Percentiles rank a stretch among this genome's conserved stretches.
These are phyloP conservation scores for Arbacia lixula DNA, from an alignment of 53 echinoderm and acorn worm species.

Conservation along the genomic window DNA sequence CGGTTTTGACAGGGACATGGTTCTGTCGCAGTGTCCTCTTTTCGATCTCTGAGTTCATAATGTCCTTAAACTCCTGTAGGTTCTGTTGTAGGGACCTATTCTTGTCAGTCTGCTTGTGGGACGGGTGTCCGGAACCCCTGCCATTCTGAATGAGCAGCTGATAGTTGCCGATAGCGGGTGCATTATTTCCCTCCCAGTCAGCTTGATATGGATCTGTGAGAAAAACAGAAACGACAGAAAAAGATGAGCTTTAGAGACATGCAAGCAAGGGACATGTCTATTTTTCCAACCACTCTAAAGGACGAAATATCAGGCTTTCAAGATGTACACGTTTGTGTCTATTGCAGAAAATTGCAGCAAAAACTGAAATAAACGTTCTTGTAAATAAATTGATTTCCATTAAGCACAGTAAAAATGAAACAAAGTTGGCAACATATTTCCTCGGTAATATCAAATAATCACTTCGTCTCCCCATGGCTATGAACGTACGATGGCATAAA, in stretches of 20 bases:
- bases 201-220: background rate
- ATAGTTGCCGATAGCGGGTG: conserved; percentile 16
- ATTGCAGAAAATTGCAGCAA: no score
- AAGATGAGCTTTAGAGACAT: background rate
- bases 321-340: no score
- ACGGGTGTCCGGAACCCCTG: background rate
- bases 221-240: background rate
- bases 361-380: no score
- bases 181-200: background rate
- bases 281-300: background rate
- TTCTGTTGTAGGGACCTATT: background rate
- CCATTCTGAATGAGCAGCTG: conserved; percentile 32
- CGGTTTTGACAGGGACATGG: no score
- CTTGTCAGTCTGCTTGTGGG: background rate
- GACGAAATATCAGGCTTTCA: background rate
- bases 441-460: no score
- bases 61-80: conserved; percentile 17
- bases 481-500: no score
- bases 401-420: no score
- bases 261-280: background rate
- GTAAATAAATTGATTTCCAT: no score
- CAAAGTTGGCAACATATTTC: no score
- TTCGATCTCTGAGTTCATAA: conserved; percentile 2
- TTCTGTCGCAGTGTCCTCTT: background rate
- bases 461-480: no score